Evolutionary conservation across 2,888 invertebrate genomes (phyloP), one percentile per base, ranked within the genome.

Genomic region (Eubasilissa splendida): DNA sequence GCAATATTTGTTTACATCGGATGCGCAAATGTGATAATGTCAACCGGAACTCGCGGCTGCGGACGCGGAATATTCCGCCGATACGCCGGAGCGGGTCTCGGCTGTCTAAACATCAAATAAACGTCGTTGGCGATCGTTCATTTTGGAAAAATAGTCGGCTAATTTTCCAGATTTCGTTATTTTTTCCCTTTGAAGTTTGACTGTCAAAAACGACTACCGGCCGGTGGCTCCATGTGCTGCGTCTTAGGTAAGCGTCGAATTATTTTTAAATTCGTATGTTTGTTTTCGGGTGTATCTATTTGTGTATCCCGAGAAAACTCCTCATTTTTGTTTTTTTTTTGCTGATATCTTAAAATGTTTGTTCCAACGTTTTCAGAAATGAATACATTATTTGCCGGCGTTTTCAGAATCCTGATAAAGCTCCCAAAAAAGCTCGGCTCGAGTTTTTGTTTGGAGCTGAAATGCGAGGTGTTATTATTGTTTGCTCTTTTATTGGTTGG

Each of bases 1-100:
- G 70, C 70, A 70, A 12, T 53, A 54, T 70, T 70, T 70, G 70
- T 70, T 70, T 70, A 70, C 70, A 70, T 70, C 70, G 54, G 74
- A 73, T 73, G 73, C 74, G 42, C 59, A 42, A 59, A 74, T 58
- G 68, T 77, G 60, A 56, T 54, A 70, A 70, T 53, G 70, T 70
- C 70, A 70, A 9, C 12, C 54, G 70, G 70, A 68, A 50, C 42
- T 53, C 14, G 14, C 50, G 68, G 14, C 12, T 31, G 53, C 68
- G 3, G 12, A 22, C 52, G 14, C n/a, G 53, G 22, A 31, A 12
- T 31, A 12, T 22, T 11, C 31, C 70, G 70, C 52, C 50, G 52
- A 22, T 12, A 11, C 14, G 53, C 31, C 54, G 10, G 14, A 42
- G 31, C n/a, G 4, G 12, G 8, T 14, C 50, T n/a, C 53, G 53